A percentile compares a stretch with the other conserved stretches of the same genome.
Conservation (phyloP, 2,888 invertebrate genomes). For the Hedya salicella region DNA sequence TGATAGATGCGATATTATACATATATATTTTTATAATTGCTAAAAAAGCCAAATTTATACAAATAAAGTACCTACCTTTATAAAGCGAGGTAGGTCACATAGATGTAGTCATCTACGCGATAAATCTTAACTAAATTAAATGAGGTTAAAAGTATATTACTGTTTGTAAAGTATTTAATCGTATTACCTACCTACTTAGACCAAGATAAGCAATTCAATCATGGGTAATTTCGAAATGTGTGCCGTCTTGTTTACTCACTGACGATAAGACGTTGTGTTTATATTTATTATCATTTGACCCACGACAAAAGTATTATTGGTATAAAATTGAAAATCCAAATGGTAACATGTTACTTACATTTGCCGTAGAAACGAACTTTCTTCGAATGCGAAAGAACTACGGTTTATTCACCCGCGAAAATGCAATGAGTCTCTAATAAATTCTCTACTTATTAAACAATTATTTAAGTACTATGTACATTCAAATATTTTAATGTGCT, state of each 20-base stretch:
- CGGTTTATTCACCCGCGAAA: slow-evolving; percentile 44
- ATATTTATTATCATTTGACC: neutral
- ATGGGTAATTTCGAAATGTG: slow-evolving; percentile 1
- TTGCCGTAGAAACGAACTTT: slow-evolving; percentile 52
- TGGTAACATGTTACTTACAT: slow-evolving; percentile 54
- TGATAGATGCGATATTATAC: too few relatives aligned
- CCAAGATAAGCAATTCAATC: neutral
- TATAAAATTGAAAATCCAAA: slow-evolving; percentile 19
- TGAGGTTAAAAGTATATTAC: too few relatives aligned
- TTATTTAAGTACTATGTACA: neutral
- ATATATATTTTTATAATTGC: too few relatives aligned
- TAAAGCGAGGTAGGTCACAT: too few relatives aligned
- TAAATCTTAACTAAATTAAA: too few relatives aligned
- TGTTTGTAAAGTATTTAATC: too few relatives aligned
- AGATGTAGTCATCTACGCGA: too few relatives aligned
- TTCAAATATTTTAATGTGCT: neutral
- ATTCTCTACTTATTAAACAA: slow-evolving; percentile 11
- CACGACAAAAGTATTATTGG: neutral
- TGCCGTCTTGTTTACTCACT: neutral
- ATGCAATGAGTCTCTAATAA: slow-evolving; percentile 10
- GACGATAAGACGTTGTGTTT: neutral
- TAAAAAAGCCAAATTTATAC: too few relatives aligned
- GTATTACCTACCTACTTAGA: too few relatives aligned
- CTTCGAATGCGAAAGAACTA: slow-evolving; percentile 48
- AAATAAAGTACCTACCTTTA: too few relatives aligned